Base-by-base conservation (phyloP, 2,797 vertebrate genomes). In the Enteromius paludinosus region DNA sequence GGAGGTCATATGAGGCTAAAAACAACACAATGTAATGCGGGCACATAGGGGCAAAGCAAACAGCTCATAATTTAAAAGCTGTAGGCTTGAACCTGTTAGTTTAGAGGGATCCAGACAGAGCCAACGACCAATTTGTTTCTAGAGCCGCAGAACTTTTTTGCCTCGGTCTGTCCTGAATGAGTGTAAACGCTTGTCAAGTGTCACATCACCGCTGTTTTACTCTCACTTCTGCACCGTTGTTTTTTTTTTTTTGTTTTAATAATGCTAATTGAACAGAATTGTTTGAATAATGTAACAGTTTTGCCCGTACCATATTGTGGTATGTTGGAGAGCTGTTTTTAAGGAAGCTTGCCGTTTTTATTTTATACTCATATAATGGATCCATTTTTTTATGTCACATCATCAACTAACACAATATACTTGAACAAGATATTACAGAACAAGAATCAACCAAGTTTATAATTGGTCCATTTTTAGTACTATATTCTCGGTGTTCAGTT, bases 1-100 rank as follows among this genome's bases (percentile, higher is more conserved):
- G 93, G 94, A 96, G 95, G 93, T 94, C 93, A 94, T 95, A 95
- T 93, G 90, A 47, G 94, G 93, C 92, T 92, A 93, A 93, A 95
- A 94, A 92, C 92, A 95, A 94, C 94, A 95, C 94, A 94, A 93
- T 92, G 94, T 95, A 93, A 94, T 93, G 91, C 92, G 91, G 93
- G 92, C 92, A 90, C 92, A 90, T 91, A 93, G 93, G 94, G 93
- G 93, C 94, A 95, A 94, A 94, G 93, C 91, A 95, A 93, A 94
- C 93, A 92, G 93, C 93, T 95, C 93, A 92, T 95, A 95, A 95
- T 94, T 95, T 86, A 87, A 77, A 82, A 20, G 17, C 59, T 30
- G 45, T 66, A 28, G 17, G 25, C 56, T 38, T 72, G 45, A 74
- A 74, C 28, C 23, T 25, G 38, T 38, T 62, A 3, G 72, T 75